Conservation (phyloP, 2,888 invertebrate species). For the Cephus spinipes region DNA sequence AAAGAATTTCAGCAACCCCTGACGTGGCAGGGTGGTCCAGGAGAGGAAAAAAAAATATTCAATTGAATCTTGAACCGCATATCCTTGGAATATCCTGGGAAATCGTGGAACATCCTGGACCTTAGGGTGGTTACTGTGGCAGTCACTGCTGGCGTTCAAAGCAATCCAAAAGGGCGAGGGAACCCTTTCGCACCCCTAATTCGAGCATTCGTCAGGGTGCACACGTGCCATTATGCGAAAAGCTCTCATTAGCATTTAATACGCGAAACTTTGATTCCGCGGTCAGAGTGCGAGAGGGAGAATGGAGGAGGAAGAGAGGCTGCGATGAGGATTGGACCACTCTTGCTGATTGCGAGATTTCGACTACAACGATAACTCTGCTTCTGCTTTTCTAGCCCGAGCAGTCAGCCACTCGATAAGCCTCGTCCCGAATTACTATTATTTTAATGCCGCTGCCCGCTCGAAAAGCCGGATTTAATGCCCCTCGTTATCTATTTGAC, state of each 20-base stretch:
- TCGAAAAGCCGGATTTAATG: constrained; percentile 41
- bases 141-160: not conserved
- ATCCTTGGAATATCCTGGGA: not conserved
- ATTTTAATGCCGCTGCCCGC: constrained; percentile 15
- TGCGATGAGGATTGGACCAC: constrained; percentile 22
- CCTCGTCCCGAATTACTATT: constrained; percentile 23
- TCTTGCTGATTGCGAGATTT: constrained; percentile 56
- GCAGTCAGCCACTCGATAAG: not conserved
- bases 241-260: constrained; percentile 60
- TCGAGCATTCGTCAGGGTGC: constrained; percentile 48
- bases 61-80: constrained; percentile 9
- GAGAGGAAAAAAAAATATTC: constrained; percentile 29
- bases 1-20: no score
- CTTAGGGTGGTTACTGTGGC: not conserved
- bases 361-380: constrained; percentile 45
- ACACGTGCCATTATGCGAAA: constrained; percentile 50
- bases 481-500: constrained; percentile 47
- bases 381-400: constrained; percentile 30
- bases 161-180: not conserved
- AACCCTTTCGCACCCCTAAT: constrained; percentile 43
- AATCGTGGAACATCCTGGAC: not conserved
- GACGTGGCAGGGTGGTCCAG: constrained; percentile 23
- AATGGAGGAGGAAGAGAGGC: not conserved
- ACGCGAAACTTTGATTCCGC: constrained; percentile 56
- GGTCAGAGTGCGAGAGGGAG: constrained; percentile 35